Base-by-base conservation (phyloP, 2,113 vertebrate species). In the Vicugna pacos region DNA sequence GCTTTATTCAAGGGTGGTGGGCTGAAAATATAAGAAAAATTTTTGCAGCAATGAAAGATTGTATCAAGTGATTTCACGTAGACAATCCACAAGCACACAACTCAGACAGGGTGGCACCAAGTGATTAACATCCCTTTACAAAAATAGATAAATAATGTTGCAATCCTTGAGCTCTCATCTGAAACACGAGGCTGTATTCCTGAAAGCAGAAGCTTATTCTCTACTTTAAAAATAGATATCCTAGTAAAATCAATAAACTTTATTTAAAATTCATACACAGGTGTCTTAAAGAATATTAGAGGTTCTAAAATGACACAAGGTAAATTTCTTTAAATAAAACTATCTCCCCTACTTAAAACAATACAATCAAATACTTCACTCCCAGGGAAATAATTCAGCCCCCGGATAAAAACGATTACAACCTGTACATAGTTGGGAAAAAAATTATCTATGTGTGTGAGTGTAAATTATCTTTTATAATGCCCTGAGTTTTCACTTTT, bases 61-160 rank as follows among this genome's bases (percentile, higher is more conserved):
- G 1, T 84, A 96, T 96, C 94, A 95, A 97, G 82, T 95, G 91
- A 95, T 94, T 94, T 95, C 95, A 96, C 50, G 87, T 70, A 89
- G 96, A 96, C 97, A 91, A 95, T 60, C 89, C 87, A 91, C 89
- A 88, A 91, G 93, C 79, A 98, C 95, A 97, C 96, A 98, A 98
- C 97, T 96, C 98, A 97, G 92, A 97, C 98, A 98, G 96, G n/a
- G 97, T 93, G 98, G 96, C 95, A 96, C 98, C 94, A 95, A 97
- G 96, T 87, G 92, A 95, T 97, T 97, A 96, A 95, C 96, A 97
- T 95, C 95, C 76, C 95, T 97, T 93, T 97, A 97, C 90, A 97
- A 96, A 97, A 97, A 98, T 97, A 98, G 97, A 98, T 83, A 97
- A 97, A 98, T 96, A 97, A 95, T 92, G 96, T 95, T 94, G 95